Evolutionary conservation across 2,797 vertebrate species (phyloP).

Genomic region (Melanotaenia pygmaea): DNA sequence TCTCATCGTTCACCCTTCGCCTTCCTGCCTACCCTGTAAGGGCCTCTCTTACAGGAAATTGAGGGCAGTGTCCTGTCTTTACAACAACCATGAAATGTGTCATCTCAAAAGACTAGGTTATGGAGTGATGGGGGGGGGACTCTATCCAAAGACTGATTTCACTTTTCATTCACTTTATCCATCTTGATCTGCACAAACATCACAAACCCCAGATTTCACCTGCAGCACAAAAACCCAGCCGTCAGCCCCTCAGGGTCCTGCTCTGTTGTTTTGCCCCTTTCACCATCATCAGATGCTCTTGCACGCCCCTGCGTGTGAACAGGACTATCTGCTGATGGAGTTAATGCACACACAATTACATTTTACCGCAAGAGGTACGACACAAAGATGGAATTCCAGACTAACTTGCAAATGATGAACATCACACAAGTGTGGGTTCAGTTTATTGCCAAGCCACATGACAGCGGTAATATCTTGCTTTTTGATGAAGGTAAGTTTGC

Average conservation of each 20-base stretch:
- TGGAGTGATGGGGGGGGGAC: neutral
- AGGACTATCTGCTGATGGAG: constrained; percentile 24
- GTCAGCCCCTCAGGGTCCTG: neutral
- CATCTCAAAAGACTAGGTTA: constrained; percentile 39
- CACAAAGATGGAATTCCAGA: constrained; percentile 26
- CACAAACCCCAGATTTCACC: neutral
- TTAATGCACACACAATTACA: constrained; percentile 15
- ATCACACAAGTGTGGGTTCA: constrained; percentile 44
- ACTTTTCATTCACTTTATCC: neutral
- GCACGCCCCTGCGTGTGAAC: constrained; percentile 33
- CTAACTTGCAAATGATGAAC: constrained; percentile 34
- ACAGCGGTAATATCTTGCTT: constrained; percentile 24
- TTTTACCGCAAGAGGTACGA: constrained; percentile 27
- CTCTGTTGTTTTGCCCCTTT: constrained; percentile 31
- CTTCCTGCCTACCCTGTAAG: constrained; percentile 16
- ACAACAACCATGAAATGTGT: constrained; percentile 57
- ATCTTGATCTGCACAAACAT: constrained; percentile 39
- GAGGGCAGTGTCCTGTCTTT: constrained; percentile 59
- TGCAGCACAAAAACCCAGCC: constrained; percentile 7
- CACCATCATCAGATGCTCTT: constrained; percentile 22
- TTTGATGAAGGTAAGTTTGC: constrained; percentile 24
- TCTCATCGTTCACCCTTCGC: neutral
- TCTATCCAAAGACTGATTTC: constrained; percentile 13
- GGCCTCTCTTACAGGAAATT: constrained; percentile 60
- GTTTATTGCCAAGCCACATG: constrained; percentile 50